These are phyloP conservation scores for Euplagia quadripunctaria DNA, from an alignment of 2,888 invertebrate species.

Conservation along the genomic window DNA sequence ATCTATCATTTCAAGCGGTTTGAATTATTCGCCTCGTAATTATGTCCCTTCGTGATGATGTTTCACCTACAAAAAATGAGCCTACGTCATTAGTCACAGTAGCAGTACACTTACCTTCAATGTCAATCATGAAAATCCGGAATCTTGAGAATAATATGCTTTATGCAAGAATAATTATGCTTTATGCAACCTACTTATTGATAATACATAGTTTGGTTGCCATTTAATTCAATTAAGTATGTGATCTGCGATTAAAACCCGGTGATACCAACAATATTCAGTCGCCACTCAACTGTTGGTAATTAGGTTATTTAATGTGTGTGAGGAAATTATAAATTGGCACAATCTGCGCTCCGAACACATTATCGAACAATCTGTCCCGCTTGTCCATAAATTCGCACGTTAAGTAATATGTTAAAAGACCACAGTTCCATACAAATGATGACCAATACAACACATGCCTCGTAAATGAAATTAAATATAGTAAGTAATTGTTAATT, in stretches of 20 bases:
- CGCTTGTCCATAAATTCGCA: constrained; percentile 71
- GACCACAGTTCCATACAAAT: constrained; percentile 72
- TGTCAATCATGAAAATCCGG: background rate
- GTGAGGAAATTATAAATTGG: constrained; percentile 69
- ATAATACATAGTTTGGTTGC: constrained; percentile 8
- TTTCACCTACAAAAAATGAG: background rate
- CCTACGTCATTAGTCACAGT: background rate
- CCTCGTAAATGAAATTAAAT: constrained; percentile 29
- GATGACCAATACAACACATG: constrained; percentile 52
- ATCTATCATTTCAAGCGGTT: too few species aligned
- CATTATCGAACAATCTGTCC: constrained; percentile 76
- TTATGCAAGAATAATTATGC: too few species aligned
- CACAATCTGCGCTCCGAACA: constrained; percentile 70
- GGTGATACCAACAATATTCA: constrained; percentile 50
- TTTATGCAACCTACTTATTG: background rate
- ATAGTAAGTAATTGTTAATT: background rate
- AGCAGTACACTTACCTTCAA: background rate
- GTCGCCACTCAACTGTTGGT: constrained; percentile 46
- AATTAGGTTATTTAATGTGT: constrained; percentile 57
- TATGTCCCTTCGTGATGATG: too few species aligned
- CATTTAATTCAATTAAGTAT: constrained; percentile 30
- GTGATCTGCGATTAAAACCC: constrained; percentile 44
- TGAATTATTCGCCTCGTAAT: too few species aligned
- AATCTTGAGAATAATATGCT: background rate
- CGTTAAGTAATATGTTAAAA: constrained; percentile 78